Conservation (phyloP, 2,888 invertebrate species). For the Branchipolynoe longqiensis region DNA sequence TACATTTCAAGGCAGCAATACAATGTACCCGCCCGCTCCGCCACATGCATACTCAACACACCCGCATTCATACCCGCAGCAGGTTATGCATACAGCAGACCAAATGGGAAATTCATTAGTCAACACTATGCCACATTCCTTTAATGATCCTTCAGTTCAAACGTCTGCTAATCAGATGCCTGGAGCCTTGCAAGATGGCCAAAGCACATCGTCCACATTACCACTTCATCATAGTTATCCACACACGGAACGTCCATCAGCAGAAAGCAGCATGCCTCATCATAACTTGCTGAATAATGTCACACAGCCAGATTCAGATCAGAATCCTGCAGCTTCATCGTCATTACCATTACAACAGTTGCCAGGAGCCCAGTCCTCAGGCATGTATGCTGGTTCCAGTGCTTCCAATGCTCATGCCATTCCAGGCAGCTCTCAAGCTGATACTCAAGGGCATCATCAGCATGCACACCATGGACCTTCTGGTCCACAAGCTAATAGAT, state of each 20-base stretch:
- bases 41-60: background rate
- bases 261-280: background rate
- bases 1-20: conserved; percentile 11
- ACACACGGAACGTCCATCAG: background rate
- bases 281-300: background rate
- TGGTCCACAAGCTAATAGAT: background rate
- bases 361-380: background rate
- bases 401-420: background rate
- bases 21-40: background rate
- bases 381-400: background rate
- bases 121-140: background rate
- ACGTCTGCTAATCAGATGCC: background rate
- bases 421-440: conserved; percentile 10
- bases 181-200: background rate
- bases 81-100: background rate
- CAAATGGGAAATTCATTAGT: background rate
- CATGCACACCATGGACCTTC: too few relatives aligned
- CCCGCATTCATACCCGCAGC: conserved; percentile 2
- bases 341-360: background rate
- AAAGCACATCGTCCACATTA: background rate
- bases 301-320: background rate
- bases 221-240: background rate
- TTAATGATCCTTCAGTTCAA: too few relatives aligned
- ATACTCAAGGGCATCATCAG: background rate
- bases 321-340: background rate